Evolutionary conservation across 2,888 invertebrate species (phyloP).

Genomic region (Caenorhabditis sp.): DNA sequence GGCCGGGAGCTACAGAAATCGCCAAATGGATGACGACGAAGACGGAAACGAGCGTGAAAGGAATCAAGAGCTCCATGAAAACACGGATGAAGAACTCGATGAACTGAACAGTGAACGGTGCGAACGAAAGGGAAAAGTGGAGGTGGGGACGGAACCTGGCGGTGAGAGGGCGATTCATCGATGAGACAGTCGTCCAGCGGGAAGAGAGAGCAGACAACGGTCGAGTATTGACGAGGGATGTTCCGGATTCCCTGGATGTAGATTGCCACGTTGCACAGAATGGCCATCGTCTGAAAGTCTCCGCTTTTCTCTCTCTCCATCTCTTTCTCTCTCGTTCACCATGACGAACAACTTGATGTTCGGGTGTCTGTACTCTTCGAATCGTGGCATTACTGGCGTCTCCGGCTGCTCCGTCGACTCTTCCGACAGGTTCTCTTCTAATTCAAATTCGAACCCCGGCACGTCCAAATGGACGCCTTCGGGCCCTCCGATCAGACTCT

Average conservation of each 20-base stretch:
- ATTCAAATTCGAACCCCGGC: conserved; percentile 32
- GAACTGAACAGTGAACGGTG: conserved; percentile 22
- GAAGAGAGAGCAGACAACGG: neutral
- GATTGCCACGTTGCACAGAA: neutral
- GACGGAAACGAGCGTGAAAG: neutral
- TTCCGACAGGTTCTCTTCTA: conserved; percentile 22
- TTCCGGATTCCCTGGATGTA: conserved; percentile 2
- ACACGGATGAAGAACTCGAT: neutral
- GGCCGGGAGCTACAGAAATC: neutral
- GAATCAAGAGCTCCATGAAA: conserved; percentile 10
- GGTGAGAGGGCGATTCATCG: neutral
- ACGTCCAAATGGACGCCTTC: neutral
- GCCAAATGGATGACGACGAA: conserved; percentile 6
- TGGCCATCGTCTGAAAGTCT: neutral
- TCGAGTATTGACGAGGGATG: conserved; percentile 1
- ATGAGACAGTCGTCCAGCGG: neutral
- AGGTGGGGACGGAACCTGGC: too few relatives aligned
- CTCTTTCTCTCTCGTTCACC: conserved; percentile 3
- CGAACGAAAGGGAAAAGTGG: too few relatives aligned
- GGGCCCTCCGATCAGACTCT: too few relatives aligned
- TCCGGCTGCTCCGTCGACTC: too few relatives aligned
- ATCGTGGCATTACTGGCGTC: conserved; percentile 2
- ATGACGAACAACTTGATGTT: conserved; percentile 37
- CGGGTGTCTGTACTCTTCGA: conserved; percentile 34
- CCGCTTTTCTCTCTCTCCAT: too few relatives aligned